Evolutionary conservation across 1,140 invertebrate genomes (phyloP).

Genomic region (Trichonephila clavipes): DNA sequence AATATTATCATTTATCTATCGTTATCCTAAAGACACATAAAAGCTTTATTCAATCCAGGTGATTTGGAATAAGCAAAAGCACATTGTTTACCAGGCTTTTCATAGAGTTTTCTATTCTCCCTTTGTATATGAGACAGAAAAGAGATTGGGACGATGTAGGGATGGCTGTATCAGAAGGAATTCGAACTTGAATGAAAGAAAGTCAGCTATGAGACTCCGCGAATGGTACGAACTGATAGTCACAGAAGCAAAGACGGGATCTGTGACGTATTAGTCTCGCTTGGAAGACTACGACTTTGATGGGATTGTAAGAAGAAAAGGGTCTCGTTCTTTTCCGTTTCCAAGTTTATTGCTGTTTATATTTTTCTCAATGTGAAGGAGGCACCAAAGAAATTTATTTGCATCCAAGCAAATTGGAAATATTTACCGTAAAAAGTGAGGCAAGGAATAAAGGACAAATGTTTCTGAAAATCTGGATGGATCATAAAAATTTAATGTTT

Average conservation of each 20-base stretch:
- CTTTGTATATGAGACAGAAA: background rate
- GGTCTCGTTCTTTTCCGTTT: background rate
- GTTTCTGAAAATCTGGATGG: background rate
- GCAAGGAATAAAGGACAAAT: background rate
- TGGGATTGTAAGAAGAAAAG: background rate
- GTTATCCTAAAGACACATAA: background rate
- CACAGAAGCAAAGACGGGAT: background rate
- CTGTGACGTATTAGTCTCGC: background rate
- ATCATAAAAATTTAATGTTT: background rate
- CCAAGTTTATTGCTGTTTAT: background rate
- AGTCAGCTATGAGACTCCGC: background rate
- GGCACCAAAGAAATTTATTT: background rate
- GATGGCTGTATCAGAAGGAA: background rate
- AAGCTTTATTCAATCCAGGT: background rate
- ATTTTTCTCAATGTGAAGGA: background rate
- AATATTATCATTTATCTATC: background rate
- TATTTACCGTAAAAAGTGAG: background rate
- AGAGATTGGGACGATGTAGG: background rate
- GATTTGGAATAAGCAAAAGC: background rate
- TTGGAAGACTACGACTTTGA: background rate
- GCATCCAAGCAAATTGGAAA: background rate
- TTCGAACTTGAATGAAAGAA: background rate
- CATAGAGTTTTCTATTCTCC: background rate
- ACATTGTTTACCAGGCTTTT: slow-evolving; percentile 1
- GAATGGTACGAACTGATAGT: background rate